phyloP scores from a whole-genome alignment of 2,113 vertebrate species.

The Albula glossodonta region DNA sequence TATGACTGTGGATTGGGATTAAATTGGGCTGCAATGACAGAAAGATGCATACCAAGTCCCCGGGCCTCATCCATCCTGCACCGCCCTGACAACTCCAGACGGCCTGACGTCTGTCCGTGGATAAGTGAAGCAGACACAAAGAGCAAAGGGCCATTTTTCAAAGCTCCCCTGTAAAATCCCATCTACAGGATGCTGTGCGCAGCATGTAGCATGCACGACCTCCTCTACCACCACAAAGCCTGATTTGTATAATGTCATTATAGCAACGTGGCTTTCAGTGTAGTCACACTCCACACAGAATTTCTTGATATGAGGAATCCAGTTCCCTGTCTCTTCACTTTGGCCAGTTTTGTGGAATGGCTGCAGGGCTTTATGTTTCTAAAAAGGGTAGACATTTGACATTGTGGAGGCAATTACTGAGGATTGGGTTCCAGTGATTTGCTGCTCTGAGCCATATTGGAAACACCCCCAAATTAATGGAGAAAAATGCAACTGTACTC shows the following conservation, averaged over 20 bases:
- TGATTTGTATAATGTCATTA: not conserved
- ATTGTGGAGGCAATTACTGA: not conserved
- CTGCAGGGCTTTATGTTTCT: not conserved
- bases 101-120: slow-evolving; percentile 29
- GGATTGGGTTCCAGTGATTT: not conserved
- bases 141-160: slow-evolving; percentile 42
- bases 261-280: not conserved
- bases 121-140: slow-evolving; percentile 40
- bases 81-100: slow-evolving; percentile 31
- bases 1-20: slow-evolving; percentile 51
- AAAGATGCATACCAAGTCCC: slow-evolving; percentile 38
- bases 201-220: not conserved
- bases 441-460: not conserved
- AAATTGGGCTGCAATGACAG: slow-evolving; percentile 47
- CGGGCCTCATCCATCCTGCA: slow-evolving; percentile 30
- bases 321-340: not conserved
- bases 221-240: not conserved
- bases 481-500: not conserved
- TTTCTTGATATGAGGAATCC: not conserved
- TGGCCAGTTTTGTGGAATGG: not conserved
- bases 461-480: not conserved
- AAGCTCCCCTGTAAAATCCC: slow-evolving; percentile 16
- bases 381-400: slow-evolving; percentile 2
- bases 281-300: not conserved
- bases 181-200: not conserved